Evolutionary conservation across 2,888 invertebrate genomes (phyloP), one percentile per base, ranked within the genome.

Genomic region (Trissolcus brochymenae): DNA sequence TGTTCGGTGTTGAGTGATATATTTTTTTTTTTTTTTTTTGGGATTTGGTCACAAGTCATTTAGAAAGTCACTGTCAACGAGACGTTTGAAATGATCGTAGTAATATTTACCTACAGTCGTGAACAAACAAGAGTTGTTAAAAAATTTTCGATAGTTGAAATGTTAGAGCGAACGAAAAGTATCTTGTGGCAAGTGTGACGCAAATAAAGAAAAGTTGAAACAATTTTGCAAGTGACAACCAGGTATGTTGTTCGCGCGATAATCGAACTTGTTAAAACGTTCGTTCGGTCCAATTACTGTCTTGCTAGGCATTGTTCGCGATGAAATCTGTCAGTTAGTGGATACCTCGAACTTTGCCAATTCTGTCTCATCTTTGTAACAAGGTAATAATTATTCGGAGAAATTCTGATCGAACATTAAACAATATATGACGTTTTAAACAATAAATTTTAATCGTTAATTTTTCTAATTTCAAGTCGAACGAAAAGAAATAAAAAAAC

Each of bases 251-350:
- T 79, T 76, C 75, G 62, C 73, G 70, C 78, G 76, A 76, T 79
- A 78, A 76, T 76, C 62, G 46, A 41, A 51, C 61, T 43, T 61
- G 59, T 50, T 76, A 54, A 70, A 67, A 79, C 83, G 82, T 83
- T 84, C 78, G 83, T 84, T 82, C 82, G 72, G 80, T 80, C 79
- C 79, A 81, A 81, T 79, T 77, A 70, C 73, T 80, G 82, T 81
- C 83, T 71, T 57, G 60, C 71, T 74, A 51, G 64, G 72, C 78
- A 78, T 78, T 79, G 77, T 76, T 76, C 65, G 55, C 53, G 72
- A 78, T 76, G 76, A 74, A 64, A 70, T 81, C 81, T 83, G 84
- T 84, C 84, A 83, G 81, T 41, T 76, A 80, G 82, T 66, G 70
- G 64, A 50, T 71, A 67, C 67, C 62, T 40, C 74, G 68, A 68